These are phyloP conservation scores for Xylota sylvarum DNA, from an alignment of 2,888 invertebrate genomes.

Conservation along the genomic window DNA sequence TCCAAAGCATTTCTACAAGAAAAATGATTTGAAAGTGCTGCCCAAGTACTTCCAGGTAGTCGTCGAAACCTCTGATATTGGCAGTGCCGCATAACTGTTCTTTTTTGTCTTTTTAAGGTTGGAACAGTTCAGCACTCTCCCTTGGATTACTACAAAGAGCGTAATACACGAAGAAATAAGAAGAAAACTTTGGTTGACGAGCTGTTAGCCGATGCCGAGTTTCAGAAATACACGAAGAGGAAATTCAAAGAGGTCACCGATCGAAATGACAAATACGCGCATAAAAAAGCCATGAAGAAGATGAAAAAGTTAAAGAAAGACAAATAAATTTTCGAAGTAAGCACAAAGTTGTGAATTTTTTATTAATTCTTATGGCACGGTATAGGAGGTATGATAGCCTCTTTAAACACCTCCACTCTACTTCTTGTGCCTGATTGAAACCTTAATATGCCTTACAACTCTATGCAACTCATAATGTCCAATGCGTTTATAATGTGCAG, in stretches of 20 bases:
- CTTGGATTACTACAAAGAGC: slow-evolving; percentile 93
- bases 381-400: no score
- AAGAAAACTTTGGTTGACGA: slow-evolving; percentile 97
- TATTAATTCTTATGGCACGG: no score
- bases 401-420: no score
- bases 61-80: slow-evolving; percentile 34
- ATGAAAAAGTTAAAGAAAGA: slow-evolving; percentile 87
- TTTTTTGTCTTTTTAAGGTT: slow-evolving; percentile 85
- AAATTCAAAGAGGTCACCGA: slow-evolving; percentile 92
- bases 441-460: no score
- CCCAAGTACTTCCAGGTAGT: slow-evolving; percentile 97
- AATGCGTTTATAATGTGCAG: no score
- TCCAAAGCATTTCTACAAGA: slow-evolving; percentile 97
- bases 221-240: slow-evolving; percentile 92
- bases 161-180: slow-evolving; percentile 93
- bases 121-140: slow-evolving; percentile 94
- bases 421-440: no score
- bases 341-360: neutral
- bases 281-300: slow-evolving; percentile 90
- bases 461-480: no score
- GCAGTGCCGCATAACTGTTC: neutral
- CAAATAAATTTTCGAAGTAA: slow-evolving; percentile 77
- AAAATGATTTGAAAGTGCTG: slow-evolving; percentile 92
- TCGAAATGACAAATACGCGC: slow-evolving; percentile 88
- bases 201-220: slow-evolving; percentile 94